Evolutionary conservation across 1,140 invertebrate species (phyloP), one percentile per base, ranked within the genome.

Genomic region (Eriocheir sinensis): DNA sequence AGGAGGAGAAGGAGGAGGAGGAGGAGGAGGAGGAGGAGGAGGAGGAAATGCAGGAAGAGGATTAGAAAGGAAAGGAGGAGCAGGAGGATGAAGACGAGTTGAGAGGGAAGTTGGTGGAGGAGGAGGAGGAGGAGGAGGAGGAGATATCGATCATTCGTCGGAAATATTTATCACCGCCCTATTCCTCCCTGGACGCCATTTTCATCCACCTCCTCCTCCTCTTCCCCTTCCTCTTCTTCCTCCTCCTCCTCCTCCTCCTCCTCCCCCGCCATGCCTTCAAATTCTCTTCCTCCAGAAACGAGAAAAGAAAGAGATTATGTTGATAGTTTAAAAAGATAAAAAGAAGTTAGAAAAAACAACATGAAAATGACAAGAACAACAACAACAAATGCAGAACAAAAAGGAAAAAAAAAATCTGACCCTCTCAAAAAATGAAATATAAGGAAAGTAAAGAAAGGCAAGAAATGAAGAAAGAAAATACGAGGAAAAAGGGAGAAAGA

Each of bases 121-220:
- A n/a, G 60, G 60, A 72, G 60, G 60, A 72, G 60, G 60, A 72
- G 60, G 60, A 72, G 60, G 60, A 72, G 60, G 60, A 72, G 60
- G 60, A 72, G 27, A n/a, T n/a, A 72, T 72, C 60, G 60, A 72
- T 72, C 60, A 72, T n/a, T 72, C 60, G 60, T 27, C 60, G 60
- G 60, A 72, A 72, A 72, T 72, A 72, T 72, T 72, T 72, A 72
- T 72, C 60, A n/a, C 60, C 1, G 60, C 60, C n/a, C 6, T n/a
- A n/a, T 72, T 72, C 60, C 60, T 72, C 60, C 60, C n/a, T 72
- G n/a, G 60, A n/a, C 60, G 21, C 60, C 21, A 2, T 72, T n/a
- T n/a, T n/a, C 60, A 4, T 72, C 60, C 60, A n/a, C 21, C 60
- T 72, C 53, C 53, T 72, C 15, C 21, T 21, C 21, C 21, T 9